These are phyloP conservation scores for Venusia cambrica DNA, from an alignment of 2,888 invertebrate species.

Conservation along the genomic window DNA sequence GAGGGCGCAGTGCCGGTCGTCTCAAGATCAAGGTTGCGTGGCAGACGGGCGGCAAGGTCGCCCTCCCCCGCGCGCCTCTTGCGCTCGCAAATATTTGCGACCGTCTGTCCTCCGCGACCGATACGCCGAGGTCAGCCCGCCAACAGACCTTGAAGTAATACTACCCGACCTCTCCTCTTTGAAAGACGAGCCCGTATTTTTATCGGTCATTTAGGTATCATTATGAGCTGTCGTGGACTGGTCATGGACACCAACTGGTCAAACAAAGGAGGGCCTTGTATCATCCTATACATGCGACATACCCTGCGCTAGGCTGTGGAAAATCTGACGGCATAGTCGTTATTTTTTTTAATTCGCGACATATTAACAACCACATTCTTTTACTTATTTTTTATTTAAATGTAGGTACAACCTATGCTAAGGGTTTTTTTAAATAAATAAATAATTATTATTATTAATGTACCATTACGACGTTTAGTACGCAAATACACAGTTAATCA, in stretches of 20 bases:
- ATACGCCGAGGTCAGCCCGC: slow-evolving; percentile 78
- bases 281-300: too few species aligned
- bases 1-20: slow-evolving; percentile 62
- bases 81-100: slow-evolving; percentile 77
- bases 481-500: too few species aligned
- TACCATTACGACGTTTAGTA: too few species aligned
- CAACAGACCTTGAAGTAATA: slow-evolving; percentile 76
- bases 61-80: slow-evolving; percentile 46
- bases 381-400: too few species aligned
- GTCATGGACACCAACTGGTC: neutral
- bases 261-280: too few species aligned
- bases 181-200: slow-evolving; percentile 61
- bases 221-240: slow-evolving; percentile 1
- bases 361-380: too few species aligned
- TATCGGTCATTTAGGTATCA: slow-evolving; percentile 48
- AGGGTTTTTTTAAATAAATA: too few species aligned
- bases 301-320: too few species aligned
- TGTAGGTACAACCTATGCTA: too few species aligned
- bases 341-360: too few species aligned
- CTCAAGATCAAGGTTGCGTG: slow-evolving; percentile 78
- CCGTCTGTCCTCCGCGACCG: slow-evolving; percentile 80
- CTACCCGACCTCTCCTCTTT: slow-evolving; percentile 69
- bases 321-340: too few species aligned
- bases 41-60: slow-evolving; percentile 77
- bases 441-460: too few species aligned